Evolutionary conservation across 2,797 vertebrate species (phyloP).

Genomic region (Balearica regulorum): DNA sequence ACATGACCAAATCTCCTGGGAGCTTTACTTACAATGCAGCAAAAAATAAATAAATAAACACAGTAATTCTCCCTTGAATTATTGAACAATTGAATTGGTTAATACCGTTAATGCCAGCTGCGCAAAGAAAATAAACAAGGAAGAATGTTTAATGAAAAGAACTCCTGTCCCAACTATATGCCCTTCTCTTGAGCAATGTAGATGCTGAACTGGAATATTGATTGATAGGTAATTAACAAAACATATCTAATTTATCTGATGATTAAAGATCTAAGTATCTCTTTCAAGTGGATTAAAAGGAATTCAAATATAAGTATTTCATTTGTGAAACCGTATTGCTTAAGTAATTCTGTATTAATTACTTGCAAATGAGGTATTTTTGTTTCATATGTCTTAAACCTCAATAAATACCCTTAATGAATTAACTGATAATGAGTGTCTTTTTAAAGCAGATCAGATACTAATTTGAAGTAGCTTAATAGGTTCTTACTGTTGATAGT

Average conservation of each 20-base stretch:
- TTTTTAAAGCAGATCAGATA: slow-evolving; percentile 72
- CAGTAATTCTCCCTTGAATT: slow-evolving; percentile 32
- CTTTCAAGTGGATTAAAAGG: slow-evolving; percentile 73
- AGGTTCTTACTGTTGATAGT: slow-evolving; percentile 24
- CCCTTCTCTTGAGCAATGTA: slow-evolving; percentile 24
- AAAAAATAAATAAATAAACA: slow-evolving; percentile 17
- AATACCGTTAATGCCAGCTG: neutral
- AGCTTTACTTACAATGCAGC: neutral
- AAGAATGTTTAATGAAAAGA: neutral
- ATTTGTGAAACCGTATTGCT: slow-evolving; percentile 58
- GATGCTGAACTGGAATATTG: slow-evolving; percentile 57
- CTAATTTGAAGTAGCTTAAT: slow-evolving; percentile 66
- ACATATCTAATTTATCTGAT: slow-evolving; percentile 74
- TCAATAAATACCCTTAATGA: slow-evolving; percentile 70
- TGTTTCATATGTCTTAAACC: slow-evolving; percentile 67
- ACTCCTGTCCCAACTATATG: neutral
- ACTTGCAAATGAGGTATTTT: slow-evolving; percentile 73
- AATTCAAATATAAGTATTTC: slow-evolving; percentile 75
- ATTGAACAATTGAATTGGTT: slow-evolving; percentile 19
- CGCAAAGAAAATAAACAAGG: neutral
- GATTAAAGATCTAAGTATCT: slow-evolving; percentile 74
- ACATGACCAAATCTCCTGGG: neutral
- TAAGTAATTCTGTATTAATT: slow-evolving; percentile 76
- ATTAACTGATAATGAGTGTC: slow-evolving; percentile 72
- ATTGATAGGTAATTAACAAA: slow-evolving; percentile 76